Percentiles rank a stretch among this genome's conserved stretches.
Conservation (phyloP, 1,140 invertebrate species). For the Diuraphis noxia region DNA sequence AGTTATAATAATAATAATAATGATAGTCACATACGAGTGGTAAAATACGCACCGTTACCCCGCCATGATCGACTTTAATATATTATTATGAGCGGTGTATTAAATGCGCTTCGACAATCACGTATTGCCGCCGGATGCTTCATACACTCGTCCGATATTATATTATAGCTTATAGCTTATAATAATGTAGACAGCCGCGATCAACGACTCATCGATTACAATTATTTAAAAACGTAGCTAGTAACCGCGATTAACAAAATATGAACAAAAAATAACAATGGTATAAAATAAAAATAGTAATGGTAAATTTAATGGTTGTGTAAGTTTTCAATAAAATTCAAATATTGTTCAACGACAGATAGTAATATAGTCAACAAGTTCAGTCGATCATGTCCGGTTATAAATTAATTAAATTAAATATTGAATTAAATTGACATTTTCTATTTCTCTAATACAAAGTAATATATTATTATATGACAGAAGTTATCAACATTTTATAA, state of each 20-base stretch:
- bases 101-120: background rate
- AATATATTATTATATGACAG: background rate
- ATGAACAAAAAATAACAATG: background rate
- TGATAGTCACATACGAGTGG: background rate
- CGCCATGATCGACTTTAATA: background rate
- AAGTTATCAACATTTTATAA: background rate
- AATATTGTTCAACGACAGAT: background rate
- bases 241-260: background rate
- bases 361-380: background rate
- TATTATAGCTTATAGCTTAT: background rate
- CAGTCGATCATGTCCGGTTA: too few species aligned
- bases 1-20: background rate
- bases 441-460: background rate
- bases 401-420: background rate
- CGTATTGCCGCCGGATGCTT: background rate
- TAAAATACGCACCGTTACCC: background rate
- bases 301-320: background rate
- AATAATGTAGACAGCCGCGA: background rate
- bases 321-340: background rate
- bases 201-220: background rate
- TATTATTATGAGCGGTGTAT: background rate
- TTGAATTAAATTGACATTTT: background rate
- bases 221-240: background rate
- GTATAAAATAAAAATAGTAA: background rate
- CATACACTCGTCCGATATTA: background rate